Conservation (phyloP, 2,888 invertebrate genomes). For the Phytoseiulus persimilis region DNA sequence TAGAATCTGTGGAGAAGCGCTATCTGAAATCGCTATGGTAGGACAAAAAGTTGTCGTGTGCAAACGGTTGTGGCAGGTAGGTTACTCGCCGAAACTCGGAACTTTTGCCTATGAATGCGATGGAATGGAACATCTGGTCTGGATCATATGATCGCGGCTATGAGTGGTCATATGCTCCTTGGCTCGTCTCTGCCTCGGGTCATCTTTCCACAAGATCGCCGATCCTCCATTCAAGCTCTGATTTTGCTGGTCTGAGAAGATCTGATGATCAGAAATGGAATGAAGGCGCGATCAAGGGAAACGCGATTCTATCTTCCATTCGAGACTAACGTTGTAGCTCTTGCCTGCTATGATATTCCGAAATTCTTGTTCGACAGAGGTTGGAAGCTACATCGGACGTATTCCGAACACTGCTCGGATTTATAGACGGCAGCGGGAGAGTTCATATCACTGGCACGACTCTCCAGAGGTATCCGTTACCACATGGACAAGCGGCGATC, state of each 20-base stretch:
- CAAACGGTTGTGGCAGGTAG: neutral
- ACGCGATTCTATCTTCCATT: neutral
- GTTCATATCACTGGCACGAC: neutral
- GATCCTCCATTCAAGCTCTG: neutral
- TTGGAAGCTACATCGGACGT: neutral
- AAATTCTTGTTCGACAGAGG: neutral
- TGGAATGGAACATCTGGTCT: neutral
- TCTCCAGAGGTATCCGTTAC: neutral
- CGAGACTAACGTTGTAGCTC: neutral
- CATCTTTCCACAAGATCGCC: neutral
- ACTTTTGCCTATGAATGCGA: neutral
- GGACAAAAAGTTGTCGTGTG: conserved; percentile 25
- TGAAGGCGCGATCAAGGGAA: too few species aligned
- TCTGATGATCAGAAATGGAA: too few species aligned
- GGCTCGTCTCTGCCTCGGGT: too few species aligned
- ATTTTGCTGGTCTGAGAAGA: too few species aligned
- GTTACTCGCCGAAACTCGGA: neutral
- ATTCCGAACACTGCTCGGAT: conserved; percentile 9
- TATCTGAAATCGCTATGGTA: neutral
- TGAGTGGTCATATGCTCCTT: neutral
- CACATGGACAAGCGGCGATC: conserved; percentile 17
- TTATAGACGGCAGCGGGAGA: neutral
- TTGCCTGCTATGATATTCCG: neutral
- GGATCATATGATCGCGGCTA: neutral
- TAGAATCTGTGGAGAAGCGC: neutral